Evolutionary conservation across 2,113 vertebrate species (phyloP).

Genomic region (Spilogale gracilis): DNA sequence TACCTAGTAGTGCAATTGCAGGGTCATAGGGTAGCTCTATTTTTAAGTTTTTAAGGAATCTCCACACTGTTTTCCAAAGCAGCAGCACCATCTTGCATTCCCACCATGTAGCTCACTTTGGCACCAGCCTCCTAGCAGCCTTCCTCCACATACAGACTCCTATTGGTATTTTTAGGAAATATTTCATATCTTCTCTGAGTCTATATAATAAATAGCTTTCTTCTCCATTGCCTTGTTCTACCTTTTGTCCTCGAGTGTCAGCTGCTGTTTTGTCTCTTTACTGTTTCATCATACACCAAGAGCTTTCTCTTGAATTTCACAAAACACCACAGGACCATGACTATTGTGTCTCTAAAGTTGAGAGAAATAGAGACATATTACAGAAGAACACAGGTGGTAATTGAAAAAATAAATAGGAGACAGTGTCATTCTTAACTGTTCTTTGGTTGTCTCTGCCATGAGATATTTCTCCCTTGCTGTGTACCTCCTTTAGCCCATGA

Average conservation of each 20-base stretch:
- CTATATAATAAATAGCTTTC: not conserved
- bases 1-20: too few species aligned
- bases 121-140: rapidly evolving
- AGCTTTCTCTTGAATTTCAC: not conserved
- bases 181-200: not conserved
- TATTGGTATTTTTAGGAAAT: not conserved
- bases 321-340: not conserved
- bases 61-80: too few species aligned
- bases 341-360: not conserved
- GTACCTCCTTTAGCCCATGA: not conserved
- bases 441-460: not conserved
- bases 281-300: not conserved
- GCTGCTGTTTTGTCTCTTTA: not conserved
- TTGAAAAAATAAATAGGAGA: not conserved
- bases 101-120: not conserved
- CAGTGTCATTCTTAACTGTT: not conserved
- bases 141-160: not conserved
- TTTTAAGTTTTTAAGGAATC: too few species aligned
- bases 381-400: not conserved
- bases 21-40: too few species aligned
- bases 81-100: too few species aligned
- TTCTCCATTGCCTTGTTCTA: not conserved
- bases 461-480: not conserved
- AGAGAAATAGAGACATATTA: not conserved
- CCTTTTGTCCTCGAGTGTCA: not conserved